Conservation (phyloP, 2,888 invertebrate genomes). For the Nemoura dubitans region DNA sequence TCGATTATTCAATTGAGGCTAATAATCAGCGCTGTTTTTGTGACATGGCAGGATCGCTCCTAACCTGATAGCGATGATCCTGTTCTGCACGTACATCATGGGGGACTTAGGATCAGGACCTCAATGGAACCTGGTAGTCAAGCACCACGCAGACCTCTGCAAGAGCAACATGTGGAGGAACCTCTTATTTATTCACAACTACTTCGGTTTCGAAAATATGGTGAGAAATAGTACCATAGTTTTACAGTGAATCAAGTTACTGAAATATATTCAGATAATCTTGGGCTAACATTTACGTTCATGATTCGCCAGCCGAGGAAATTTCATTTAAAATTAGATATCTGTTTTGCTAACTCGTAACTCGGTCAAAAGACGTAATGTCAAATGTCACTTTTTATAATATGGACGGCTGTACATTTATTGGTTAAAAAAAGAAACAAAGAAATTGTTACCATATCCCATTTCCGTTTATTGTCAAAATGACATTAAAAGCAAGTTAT, state of each 20-base stretch:
- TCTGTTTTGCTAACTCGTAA: too few species aligned
- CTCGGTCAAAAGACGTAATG: too few species aligned
- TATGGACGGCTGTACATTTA: too few species aligned
- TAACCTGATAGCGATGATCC: conserved; percentile 63
- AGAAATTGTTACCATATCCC: not conserved
- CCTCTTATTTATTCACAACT: conserved; percentile 68
- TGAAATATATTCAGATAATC: too few species aligned
- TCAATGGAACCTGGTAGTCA: conserved; percentile 67
- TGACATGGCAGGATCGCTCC: conserved; percentile 63
- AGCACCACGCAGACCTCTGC: conserved; percentile 66
- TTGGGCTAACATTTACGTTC: too few species aligned
- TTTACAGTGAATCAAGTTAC: too few species aligned
- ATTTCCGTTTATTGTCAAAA: not conserved
- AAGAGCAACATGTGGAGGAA: conserved; percentile 68
- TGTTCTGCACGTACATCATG: conserved; percentile 67
- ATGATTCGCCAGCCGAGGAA: too few species aligned
- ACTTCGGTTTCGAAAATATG: conserved; percentile 69
- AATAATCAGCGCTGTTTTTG: not conserved
- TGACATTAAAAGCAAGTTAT: not conserved
- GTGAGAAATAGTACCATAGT: conserved; percentile 56
- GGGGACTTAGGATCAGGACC: conserved; percentile 66
- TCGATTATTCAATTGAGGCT: not conserved
- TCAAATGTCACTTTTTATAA: too few species aligned
- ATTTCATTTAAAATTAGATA: too few species aligned
- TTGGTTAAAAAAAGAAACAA: not conserved